Base-by-base conservation (phyloP, 2,113 vertebrate genomes). In the Rhabdornis inornatus region DNA sequence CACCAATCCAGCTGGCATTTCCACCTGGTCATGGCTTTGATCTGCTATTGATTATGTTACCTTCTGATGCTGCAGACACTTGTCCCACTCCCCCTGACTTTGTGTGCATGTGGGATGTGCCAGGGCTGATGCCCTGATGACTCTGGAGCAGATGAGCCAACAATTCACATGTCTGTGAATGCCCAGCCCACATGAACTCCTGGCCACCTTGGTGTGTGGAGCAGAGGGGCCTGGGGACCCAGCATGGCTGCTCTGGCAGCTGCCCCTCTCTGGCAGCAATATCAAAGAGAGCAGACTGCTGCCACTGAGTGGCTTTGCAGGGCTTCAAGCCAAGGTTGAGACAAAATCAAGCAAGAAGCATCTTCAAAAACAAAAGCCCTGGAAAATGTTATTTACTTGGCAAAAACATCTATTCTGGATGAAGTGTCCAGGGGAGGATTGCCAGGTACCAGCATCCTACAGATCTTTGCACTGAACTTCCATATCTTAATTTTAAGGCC, bases 261-360 rank as follows among this genome's bases (percentile, higher is more conserved):
- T 92, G 81, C 84, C 13, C 56, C 50, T 69, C 42, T 63, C 87
- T 96, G 96, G 95, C 94, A 93, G 57, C 44, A 12, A 1, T 42
- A 87, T 89, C 83, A 94, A 91, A 94, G 87, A 68, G 57, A 93
- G 61, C 77, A 89, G 87, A 21, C 66, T 89, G 96, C 81, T 95
- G 82, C 81, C 80, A 60, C 75, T 30, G 24, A 87, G 57, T 44
- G 65, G 15, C 81, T 87, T 79, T 64, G 59, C 78, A 91, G 82
- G 81, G 84, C 71, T 66, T 86, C 75, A 35, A 65, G 91, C 93
- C 94, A 95, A 87, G n/a, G 49, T 14, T 79, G 93, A 90, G 65
- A 56, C 0, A 0, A 85, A 93, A 91, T 75, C 44, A 87, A 68
- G 75, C 47, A 91, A 89, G 69, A 89, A 74, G 40, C 31, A 59